Evolutionary conservation across 2,888 invertebrate genomes (phyloP), one percentile per base, ranked within the genome.

Genomic region (Chouioia cunea): DNA sequence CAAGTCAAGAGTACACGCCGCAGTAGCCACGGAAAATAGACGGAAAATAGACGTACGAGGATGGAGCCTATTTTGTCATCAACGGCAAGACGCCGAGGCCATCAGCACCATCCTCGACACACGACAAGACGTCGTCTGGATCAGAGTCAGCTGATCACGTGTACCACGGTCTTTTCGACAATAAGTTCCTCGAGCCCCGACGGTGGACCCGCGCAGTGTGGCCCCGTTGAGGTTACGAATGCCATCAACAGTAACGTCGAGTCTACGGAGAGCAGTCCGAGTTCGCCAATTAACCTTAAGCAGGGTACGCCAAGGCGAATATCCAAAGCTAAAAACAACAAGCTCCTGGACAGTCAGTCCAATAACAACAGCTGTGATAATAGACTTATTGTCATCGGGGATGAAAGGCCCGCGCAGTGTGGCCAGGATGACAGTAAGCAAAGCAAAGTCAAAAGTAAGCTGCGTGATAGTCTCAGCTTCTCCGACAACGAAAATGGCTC

Each of bases 191-290:
- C 67, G 48, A 20, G 56, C 64, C 53, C 75, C 73, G 76, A 78
- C 82, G 81, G 83, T 79, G 84, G 85, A 85, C 85, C 85, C 85
- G 84, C 85, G 85, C 85, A 84, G 85, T 85, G 84, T 85, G 85
- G 85, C 83, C 81, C 84, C 81, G 80, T 79, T 79, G 82, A 79
- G 66, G 73, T 44, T 44, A 22, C 53, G 56, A 67, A 70, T 47
- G 58, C 60, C 67, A 58, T 58, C 66, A 12, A 36, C 63, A 20
- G 12, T n/a, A 36, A 44, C 36, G 16, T 10, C 54, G 58, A 59
- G 14, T 59, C 58, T 18, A 46, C 60, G 2, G 16, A 22, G 18
- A 56, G 54, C 16, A 60, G 3, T 20, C 15, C 50, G 8, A 68
- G 56, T 22, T 27, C 23, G 14, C 59, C 65, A 46, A 6, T 54